These are phyloP conservation scores for Cheilosia variabilis DNA, from an alignment of 2,888 invertebrate genomes.

Conservation along the genomic window DNA sequence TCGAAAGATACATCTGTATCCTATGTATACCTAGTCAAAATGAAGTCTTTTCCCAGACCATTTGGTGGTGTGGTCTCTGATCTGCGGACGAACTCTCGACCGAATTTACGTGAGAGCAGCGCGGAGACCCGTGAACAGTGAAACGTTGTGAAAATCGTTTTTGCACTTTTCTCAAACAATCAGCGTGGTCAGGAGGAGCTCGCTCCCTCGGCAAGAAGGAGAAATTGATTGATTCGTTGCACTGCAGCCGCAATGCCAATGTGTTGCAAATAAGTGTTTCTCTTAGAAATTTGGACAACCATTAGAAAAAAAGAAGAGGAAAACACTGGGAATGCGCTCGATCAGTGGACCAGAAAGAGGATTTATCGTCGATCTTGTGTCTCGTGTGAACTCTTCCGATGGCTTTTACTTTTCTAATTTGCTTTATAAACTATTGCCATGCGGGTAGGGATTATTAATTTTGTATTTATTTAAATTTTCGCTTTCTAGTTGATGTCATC, in stretches of 20 bases:
- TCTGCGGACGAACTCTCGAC: slow-evolving; percentile 37
- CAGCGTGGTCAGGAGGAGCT: slow-evolving; percentile 46
- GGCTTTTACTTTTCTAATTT: background rate
- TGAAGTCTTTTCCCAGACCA: slow-evolving; percentile 57
- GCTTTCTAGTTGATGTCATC: slow-evolving; percentile 49
- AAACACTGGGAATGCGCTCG: slow-evolving; percentile 35
- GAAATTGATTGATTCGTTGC: slow-evolving; percentile 64
- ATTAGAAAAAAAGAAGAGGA: background rate
- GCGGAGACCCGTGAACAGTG: slow-evolving; percentile 10
- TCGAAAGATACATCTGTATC: background rate
- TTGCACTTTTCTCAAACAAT: slow-evolving; percentile 72
- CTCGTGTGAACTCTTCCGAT: slow-evolving; percentile 7
- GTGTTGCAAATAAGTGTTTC: slow-evolving; percentile 37
- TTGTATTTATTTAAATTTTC: slow-evolving; percentile 32
- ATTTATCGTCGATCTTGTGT: background rate
- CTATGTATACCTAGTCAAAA: background rate
- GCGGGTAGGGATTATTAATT: slow-evolving; percentile 14
- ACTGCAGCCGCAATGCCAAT: slow-evolving; percentile 10
- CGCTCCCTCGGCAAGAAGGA: slow-evolving; percentile 4
- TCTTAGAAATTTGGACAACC: slow-evolving; percentile 14
- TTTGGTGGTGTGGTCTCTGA: slow-evolving; percentile 48
- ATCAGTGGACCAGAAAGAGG: slow-evolving; percentile 46
- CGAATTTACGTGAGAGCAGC: slow-evolving; percentile 30
- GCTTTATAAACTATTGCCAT: background rate
- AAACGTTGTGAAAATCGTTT: slow-evolving; percentile 62